A percentile compares a stretch with the other conserved stretches of the same genome.
Conservation (phyloP, 2,113 vertebrate genomes). For the Eleginops maclovinus region DNA sequence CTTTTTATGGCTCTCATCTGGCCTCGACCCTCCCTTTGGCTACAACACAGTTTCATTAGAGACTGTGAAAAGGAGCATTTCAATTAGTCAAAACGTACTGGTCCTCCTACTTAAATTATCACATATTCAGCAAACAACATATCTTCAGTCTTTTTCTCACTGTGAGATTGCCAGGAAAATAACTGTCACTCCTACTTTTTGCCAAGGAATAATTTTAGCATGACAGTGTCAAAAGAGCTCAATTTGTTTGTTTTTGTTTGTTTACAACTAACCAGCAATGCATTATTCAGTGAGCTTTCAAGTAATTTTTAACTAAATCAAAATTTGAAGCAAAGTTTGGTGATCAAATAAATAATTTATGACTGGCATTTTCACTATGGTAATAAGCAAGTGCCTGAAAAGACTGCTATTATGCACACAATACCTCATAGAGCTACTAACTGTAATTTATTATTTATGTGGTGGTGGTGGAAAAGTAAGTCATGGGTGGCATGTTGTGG, state of each 20-base stretch:
- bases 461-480: background rate
- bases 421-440: background rate
- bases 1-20: conserved; percentile 16
- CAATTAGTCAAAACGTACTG: conserved; percentile 3
- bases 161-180: too few relatives aligned
- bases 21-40: background rate
- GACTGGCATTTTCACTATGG: background rate
- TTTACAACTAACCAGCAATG: too few relatives aligned
- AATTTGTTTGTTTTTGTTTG: too few relatives aligned
- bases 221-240: too few relatives aligned
- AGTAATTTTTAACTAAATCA: too few relatives aligned
- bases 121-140: background rate
- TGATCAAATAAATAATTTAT: background rate
- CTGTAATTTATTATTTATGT: background rate
- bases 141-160: too few relatives aligned
- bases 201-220: too few relatives aligned
- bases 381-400: conserved; percentile 4
- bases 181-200: background rate
- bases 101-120: background rate
- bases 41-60: conserved; percentile 21
- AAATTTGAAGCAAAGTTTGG: too few relatives aligned
- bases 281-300: too few relatives aligned
- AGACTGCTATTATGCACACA: background rate
- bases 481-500: background rate
- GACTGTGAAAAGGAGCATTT: conserved; percentile 31